These are phyloP conservation scores for Steinernema scapterisci DNA, from an alignment of 2,888 invertebrate species.

Conservation along the genomic window DNA sequence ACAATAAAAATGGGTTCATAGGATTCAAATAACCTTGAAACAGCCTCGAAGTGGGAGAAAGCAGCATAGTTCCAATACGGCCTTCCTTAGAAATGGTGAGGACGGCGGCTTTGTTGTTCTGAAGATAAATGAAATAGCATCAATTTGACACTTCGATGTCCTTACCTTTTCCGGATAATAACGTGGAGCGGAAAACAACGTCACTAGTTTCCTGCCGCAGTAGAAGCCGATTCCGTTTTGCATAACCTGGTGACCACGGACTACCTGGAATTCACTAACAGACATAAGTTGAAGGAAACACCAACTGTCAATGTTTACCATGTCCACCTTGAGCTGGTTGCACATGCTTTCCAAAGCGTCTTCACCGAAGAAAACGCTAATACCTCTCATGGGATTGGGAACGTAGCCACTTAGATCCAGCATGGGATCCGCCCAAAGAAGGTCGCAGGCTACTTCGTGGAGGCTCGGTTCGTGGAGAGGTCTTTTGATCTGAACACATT, in stretches of 20 bases:
- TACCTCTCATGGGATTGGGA: constrained; percentile 26
- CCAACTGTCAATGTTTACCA: too few relatives aligned
- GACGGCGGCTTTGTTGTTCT: constrained; percentile 40
- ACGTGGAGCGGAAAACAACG: constrained; percentile 31
- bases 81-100: constrained; percentile 34
- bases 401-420: constrained; percentile 30
- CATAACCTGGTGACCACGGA: constrained; percentile 34
- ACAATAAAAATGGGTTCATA: not conserved
- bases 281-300: too few relatives aligned
- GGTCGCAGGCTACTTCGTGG: constrained; percentile 41
- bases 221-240: constrained; percentile 33
- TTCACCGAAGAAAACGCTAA: constrained; percentile 35
- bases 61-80: constrained; percentile 35
- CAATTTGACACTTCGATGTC: too few relatives aligned
- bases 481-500: constrained; percentile 38
- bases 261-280: too few relatives aligned
- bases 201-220: constrained; percentile 1
- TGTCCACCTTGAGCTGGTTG: constrained; percentile 14
- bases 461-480: constrained; percentile 38
- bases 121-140: not conserved
- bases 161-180: constrained; percentile 34
- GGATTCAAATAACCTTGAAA: not conserved
- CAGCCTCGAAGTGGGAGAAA: not conserved
- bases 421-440: constrained; percentile 52
- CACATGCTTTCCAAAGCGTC: constrained; percentile 15